Conservation (phyloP, 2,888 invertebrate species). For the Trissoscelio sp. region DNA sequence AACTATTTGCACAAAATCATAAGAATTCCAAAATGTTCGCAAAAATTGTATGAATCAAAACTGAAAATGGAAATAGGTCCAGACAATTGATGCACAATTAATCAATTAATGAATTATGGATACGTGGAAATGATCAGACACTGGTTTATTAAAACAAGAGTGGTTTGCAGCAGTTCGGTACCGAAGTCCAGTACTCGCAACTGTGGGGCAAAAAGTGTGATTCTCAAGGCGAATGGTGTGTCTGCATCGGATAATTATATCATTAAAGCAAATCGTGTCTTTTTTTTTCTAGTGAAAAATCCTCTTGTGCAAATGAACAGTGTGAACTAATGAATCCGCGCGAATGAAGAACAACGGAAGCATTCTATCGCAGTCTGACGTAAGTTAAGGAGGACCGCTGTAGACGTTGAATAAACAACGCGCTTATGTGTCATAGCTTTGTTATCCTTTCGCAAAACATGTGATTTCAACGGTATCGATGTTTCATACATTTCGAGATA, state of each 20-base stretch:
- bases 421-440: constrained; percentile 19
- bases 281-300: constrained; percentile 40
- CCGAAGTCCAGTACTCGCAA: constrained; percentile 55
- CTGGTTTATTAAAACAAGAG: constrained; percentile 12
- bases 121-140: constrained; percentile 19
- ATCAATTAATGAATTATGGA: constrained; percentile 54
- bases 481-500: background rate
- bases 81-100: constrained; percentile 24
- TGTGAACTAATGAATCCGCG: constrained; percentile 44
- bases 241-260: constrained; percentile 39
- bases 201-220: constrained; percentile 44
- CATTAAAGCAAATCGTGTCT: constrained; percentile 38
- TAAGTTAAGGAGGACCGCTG: constrained; percentile 45
- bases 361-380: constrained; percentile 44
- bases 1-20: too few relatives aligned
- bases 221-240: constrained; percentile 46
- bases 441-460: background rate
- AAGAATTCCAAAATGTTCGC: too few relatives aligned
- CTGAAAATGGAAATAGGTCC: background rate
- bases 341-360: constrained; percentile 56
- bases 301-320: constrained; percentile 41
- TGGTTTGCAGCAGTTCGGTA: constrained; percentile 24
- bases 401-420: constrained; percentile 27
- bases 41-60: too few relatives aligned
- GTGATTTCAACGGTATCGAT: constrained; percentile 16